Conservation (phyloP, 2,113 vertebrate genomes). For the Malurus cyaneus region DNA sequence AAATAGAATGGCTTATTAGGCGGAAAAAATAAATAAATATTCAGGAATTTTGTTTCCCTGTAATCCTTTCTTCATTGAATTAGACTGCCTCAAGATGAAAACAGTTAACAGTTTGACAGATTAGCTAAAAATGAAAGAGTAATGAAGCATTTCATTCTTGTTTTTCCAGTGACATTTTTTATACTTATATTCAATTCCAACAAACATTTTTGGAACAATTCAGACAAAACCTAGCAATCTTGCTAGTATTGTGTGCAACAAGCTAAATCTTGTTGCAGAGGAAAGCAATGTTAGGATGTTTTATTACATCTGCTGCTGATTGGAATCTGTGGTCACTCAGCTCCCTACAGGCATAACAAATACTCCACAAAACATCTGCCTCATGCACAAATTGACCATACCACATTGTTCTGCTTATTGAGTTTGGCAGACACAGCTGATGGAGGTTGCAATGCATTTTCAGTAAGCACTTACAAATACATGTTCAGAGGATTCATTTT, state of each 20-base stretch:
- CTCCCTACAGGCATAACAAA: constrained; percentile 15
- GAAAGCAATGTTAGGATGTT: neutral
- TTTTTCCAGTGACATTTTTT: neutral
- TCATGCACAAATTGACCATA: neutral
- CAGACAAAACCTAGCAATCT: neutral
- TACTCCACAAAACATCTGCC: constrained; percentile 22
- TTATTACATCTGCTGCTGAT: neutral
- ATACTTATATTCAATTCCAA: neutral
- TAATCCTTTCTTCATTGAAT: neutral
- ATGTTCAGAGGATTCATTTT: neutral
- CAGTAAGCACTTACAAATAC: neutral
- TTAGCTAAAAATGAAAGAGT: neutral
- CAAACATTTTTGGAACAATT: neutral
- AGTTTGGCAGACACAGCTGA: constrained; percentile 18
- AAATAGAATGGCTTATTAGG: neutral
- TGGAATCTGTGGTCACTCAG: constrained; percentile 27
- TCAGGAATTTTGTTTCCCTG: neutral
- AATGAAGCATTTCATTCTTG: neutral
- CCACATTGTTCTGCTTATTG: constrained; percentile 12
- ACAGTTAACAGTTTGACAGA: neutral
- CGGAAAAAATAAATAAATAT: neutral
- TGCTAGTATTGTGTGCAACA: neutral
- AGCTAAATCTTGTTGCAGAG: neutral
- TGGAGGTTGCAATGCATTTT: neutral
- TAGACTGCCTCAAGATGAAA: neutral